These are phyloP conservation scores for Centropristis striata DNA, from an alignment of 2,113 vertebrate genomes.

Conservation along the genomic window DNA sequence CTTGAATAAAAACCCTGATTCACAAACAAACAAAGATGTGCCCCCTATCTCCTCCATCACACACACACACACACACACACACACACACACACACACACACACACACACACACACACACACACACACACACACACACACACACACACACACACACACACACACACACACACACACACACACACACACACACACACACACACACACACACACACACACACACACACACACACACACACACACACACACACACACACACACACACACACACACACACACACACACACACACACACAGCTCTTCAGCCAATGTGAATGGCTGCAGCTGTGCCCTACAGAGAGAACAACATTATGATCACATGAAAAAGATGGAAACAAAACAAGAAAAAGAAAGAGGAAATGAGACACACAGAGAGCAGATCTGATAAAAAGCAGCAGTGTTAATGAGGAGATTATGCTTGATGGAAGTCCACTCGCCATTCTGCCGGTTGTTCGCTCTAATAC, in stretches of 20 bases:
- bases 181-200: too few species aligned
- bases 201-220: neutral
- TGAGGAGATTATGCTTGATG: slow-evolving; percentile 61
- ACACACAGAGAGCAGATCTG: slow-evolving; percentile 34
- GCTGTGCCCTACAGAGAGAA: slow-evolving; percentile 34
- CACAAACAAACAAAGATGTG: neutral
- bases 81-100: neutral
- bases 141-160: neutral
- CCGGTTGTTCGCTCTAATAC: slow-evolving; percentile 35
- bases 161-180: neutral
- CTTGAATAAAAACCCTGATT: neutral
- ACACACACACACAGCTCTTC: neutral
- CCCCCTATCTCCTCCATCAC: neutral
- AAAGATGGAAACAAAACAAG: slow-evolving; percentile 45
- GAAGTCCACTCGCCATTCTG: slow-evolving; percentile 38
- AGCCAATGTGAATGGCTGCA: slow-evolving; percentile 46
- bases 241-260: neutral
- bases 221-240: too few species aligned
- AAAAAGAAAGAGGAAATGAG: slow-evolving; percentile 46
- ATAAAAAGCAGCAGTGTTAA: slow-evolving; percentile 58
- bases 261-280: too few species aligned
- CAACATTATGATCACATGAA: slow-evolving; percentile 37
- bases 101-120: neutral
- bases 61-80: neutral
- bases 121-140: neutral